Evolutionary conservation across 1,140 invertebrate species (phyloP).

Genomic region (Probaryconus sp.): DNA sequence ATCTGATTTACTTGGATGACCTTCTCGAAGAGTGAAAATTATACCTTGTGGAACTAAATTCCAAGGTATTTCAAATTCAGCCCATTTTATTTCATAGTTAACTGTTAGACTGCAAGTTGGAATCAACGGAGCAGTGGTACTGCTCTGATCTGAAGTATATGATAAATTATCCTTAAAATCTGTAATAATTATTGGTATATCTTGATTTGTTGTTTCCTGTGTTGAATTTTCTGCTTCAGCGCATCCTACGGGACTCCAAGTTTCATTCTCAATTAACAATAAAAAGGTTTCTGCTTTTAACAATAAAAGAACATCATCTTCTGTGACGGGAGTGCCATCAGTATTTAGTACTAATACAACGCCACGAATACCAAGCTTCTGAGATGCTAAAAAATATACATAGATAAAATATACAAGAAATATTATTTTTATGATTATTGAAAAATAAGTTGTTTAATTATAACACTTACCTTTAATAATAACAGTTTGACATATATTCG

Average conservation of each 20-base stretch:
- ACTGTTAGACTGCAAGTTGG: not conserved
- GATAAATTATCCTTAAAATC: not conserved
- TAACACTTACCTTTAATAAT: not conserved
- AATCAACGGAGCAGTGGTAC: not conserved
- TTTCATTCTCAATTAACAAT: not conserved
- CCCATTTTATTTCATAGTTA: slow-evolving; percentile 17
- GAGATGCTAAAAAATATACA: not conserved
- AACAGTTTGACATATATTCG: not conserved
- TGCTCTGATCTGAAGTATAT: not conserved
- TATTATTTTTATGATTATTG: not conserved
- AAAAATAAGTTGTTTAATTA: not conserved
- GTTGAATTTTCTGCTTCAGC: not conserved
- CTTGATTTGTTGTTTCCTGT: not conserved
- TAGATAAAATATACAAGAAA: not conserved
- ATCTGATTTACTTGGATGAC: not conserved
- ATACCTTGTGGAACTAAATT: not conserved
- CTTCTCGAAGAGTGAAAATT: not conserved
- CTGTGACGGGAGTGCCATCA: slow-evolving; percentile 18
- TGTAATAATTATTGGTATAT: not conserved
- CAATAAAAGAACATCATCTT: slow-evolving; percentile 7
- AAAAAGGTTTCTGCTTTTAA: slow-evolving; percentile 10
- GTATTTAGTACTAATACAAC: slow-evolving; percentile 3
- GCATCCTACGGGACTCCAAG: not conserved
- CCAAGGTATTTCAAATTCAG: slow-evolving; percentile 15
- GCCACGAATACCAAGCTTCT: slow-evolving; percentile 3